Conservation (phyloP, 2,888 invertebrate genomes). For the Caenorhabditis sp. region DNA sequence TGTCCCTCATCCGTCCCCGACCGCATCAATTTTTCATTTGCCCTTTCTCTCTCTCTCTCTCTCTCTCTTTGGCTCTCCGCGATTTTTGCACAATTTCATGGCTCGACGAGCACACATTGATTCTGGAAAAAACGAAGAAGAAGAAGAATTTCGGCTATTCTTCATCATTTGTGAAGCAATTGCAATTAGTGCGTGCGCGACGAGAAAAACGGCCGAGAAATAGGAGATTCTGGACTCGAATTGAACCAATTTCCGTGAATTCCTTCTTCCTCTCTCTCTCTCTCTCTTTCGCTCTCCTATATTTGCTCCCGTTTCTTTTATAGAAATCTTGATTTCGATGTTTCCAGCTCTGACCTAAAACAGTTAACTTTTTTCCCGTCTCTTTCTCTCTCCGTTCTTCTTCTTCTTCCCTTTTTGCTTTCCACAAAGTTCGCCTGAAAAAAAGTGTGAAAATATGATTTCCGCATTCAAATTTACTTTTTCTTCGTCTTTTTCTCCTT, state of each 20-base stretch:
- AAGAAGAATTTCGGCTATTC: too few species aligned
- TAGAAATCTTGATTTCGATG: too few species aligned
- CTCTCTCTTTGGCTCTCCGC: too few species aligned
- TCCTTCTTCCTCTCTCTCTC: not conserved
- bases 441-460: constrained; percentile 26
- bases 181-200: constrained; percentile 31
- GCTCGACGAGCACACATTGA: not conserved
- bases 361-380: not conserved
- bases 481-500: not conserved
- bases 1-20: not conserved
- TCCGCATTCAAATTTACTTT: constrained; percentile 40
- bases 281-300: not conserved
- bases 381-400: not conserved
- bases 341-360: not conserved
- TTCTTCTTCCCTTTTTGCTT: too few species aligned
- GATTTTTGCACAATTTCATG: not conserved
- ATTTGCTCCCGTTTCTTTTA: not conserved
- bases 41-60: too few species aligned
- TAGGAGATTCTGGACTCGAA: not conserved
- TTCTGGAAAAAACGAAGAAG: not conserved
- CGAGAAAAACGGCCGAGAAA: constrained; percentile 10
- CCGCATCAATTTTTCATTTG: constrained; percentile 15
- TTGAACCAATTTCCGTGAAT: constrained; percentile 33
- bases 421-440: too few species aligned
- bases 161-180: too few species aligned